These are phyloP conservation scores for Pelodytes ibericus DNA, from an alignment of 2,797 vertebrate species.

Conservation along the genomic window DNA sequence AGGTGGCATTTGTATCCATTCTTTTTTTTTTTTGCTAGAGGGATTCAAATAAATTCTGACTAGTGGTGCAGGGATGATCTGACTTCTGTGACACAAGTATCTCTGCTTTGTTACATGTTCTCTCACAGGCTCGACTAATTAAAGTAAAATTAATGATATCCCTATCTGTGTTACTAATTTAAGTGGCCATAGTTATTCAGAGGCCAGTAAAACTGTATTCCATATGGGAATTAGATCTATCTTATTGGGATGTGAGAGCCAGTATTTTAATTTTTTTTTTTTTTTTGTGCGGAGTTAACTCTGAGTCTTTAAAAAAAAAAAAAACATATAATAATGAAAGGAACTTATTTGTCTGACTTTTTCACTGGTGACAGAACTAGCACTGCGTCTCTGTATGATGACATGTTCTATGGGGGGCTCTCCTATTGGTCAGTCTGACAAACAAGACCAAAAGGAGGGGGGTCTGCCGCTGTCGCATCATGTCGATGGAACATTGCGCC, in stretches of 20 bases:
- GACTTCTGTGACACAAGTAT: conserved; percentile 88
- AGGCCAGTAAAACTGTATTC: conserved; percentile 78
- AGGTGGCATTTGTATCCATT: conserved; percentile 82
- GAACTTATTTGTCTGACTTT: no score
- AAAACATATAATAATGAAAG: no score
- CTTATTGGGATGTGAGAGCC: conserved; percentile 46
- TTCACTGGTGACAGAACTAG: no score
- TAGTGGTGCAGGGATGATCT: conserved; percentile 79
- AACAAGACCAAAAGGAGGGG: no score
- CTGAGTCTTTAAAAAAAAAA: no score
- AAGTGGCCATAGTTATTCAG: conserved; percentile 80
- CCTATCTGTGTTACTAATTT: conserved; percentile 81
- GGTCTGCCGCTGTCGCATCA: no score
- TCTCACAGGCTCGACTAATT: conserved; percentile 87
- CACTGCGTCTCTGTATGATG: no score
- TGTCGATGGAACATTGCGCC: no score
- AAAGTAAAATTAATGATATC: conserved; percentile 86
- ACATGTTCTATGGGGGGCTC: no score
- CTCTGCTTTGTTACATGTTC: conserved; percentile 81
- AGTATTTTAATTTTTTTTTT: no score
- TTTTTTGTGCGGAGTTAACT: no score
- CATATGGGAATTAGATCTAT: conserved; percentile 62
- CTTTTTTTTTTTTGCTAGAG: conserved; percentile 75
- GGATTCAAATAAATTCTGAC: conserved; percentile 91
- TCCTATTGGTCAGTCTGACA: no score